These are phyloP conservation scores for Planococcus citri DNA, from an alignment of 1,140 invertebrate species.

Conservation along the genomic window DNA sequence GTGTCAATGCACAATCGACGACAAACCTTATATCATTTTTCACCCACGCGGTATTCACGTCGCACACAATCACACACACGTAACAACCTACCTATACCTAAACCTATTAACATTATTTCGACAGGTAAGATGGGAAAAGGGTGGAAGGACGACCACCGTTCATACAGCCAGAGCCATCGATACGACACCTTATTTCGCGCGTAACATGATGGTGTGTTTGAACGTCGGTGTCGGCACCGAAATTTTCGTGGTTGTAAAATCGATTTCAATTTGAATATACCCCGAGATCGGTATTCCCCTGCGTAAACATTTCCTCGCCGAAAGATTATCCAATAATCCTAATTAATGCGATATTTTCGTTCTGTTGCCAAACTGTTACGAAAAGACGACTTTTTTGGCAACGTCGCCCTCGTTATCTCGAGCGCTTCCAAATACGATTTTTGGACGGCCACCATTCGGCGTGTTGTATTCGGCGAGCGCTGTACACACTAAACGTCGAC, in stretches of 20 bases:
- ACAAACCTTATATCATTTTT: no score
- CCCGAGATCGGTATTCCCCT: constrained; percentile 1
- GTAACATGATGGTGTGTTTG: background rate
- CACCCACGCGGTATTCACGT: no score
- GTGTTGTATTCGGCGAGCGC: background rate
- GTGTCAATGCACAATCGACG: background rate
- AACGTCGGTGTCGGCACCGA: background rate
- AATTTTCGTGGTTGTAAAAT: background rate
- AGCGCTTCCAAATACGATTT: constrained; percentile 15
- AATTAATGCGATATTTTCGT: constrained; percentile 20
- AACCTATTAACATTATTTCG: no score
- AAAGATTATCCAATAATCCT: constrained; percentile 19
- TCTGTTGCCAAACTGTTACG: constrained; percentile 13
- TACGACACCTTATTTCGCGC: background rate
- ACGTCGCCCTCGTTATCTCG: constrained; percentile 18
- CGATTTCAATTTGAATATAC: constrained; percentile 11
- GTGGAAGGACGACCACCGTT: background rate
- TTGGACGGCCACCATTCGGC: background rate
- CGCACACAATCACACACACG: no score
- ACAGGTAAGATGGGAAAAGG: background rate
- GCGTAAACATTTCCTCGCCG: constrained; percentile 1
- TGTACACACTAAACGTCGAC: background rate
- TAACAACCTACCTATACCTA: no score
- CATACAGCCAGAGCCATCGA: no score
- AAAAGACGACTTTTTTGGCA: constrained; percentile 17